Evolutionary conservation across 2,113 vertebrate species (phyloP), one percentile per base, ranked within the genome.

Genomic region (Chloebia gouldiae): DNA sequence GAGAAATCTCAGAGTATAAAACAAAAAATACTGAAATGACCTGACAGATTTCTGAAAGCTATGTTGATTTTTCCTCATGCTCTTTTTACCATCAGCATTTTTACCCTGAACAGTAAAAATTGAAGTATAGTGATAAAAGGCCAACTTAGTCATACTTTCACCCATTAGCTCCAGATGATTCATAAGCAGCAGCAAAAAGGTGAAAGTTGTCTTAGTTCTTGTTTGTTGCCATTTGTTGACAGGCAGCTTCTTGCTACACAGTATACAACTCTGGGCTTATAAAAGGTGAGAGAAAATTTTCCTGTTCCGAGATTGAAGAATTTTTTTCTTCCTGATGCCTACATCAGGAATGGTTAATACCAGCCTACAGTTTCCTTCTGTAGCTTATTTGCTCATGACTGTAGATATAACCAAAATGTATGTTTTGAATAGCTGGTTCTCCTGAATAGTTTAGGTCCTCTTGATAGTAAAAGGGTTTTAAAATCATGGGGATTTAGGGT

Each of bases 71-170:
- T 92, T 95, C 35, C 24, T 81, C n/a, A 28, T 57, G 68, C 25
- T 66, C 15, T 60, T 51, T 82, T 49, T 77, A 53, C 24, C 15
- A 53, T 60, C 35, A 33, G 16, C 7, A 8, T 71, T 59, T 90
- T 76, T 63, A 73, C 33, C 37, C 9, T 4, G 10, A 77, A 56
- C 11, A 39, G 47, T 50, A 79, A 82, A 40, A 94, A 60, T 8
- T 84, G 40, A 57, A 77, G 21, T 57, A 33, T 31, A 69, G 23
- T 85, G 50, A 64, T 79, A 78, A 39, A 95, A 65, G 54, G 71
- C 89, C 35, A 23, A 61, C 27, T 91, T 83, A 95, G 63, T 96
- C 72, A 30, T 92, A 71, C 80, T 79, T 96, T 89, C 71, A 53
- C 51, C 37, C 47, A 13, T 94, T 86, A 75, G 21, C 69, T 95